Evolutionary conservation across 2,113 vertebrate species (phyloP), one percentile per base, ranked within the genome.

Genomic region (Pelecanus crispus): DNA sequence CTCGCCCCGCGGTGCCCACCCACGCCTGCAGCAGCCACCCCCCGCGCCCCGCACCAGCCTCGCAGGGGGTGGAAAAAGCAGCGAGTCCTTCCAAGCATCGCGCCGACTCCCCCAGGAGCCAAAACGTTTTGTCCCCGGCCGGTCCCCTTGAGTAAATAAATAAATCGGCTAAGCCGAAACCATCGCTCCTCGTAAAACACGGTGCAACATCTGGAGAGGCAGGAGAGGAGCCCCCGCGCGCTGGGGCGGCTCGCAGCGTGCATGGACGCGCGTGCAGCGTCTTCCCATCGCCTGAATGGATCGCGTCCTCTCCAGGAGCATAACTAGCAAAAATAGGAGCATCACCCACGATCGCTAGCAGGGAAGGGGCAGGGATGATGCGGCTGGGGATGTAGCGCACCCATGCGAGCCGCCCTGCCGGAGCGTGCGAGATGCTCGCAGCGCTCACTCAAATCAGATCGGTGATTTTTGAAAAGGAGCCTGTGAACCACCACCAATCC

Each of bases 11-110:
- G 20, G 97, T 97, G 97, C 81, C 96, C 95, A 96, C 78, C 72
- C 97, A 97, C 97, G 94, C 98, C 98, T 97, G 97, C 91, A 86
- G 93, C 92, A 92, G 78, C 90, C 95, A 92, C 87, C 97, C 96
- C 95, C 97, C 95, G 9, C 28, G 18, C 65, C 84, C 67, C 32
- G 0, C 86, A 10, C 38, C 72, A 52, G 42, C 63, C 68, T 67
- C 29, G 0, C 26, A 3, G 0, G 5, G 13, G 9, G 36, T 20
- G 62, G 25, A 2, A 26, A 71, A 52, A 26, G 44, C 91, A 26
- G 21, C 3, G 1, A 55, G 5, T 3, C 79, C 74, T 61, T 31
- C 73, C 20, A 0, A 61, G 47, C 59, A 8, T 14, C 20, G 4
- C 11, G 0, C 25, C 5, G 2, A 16, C 22, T 28, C 36, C 68